Percentiles rank a stretch among this genome's conserved stretches.
phyloP scores from a whole-genome alignment of 2,797 vertebrate genomes.

The Platalea minor region DNA sequence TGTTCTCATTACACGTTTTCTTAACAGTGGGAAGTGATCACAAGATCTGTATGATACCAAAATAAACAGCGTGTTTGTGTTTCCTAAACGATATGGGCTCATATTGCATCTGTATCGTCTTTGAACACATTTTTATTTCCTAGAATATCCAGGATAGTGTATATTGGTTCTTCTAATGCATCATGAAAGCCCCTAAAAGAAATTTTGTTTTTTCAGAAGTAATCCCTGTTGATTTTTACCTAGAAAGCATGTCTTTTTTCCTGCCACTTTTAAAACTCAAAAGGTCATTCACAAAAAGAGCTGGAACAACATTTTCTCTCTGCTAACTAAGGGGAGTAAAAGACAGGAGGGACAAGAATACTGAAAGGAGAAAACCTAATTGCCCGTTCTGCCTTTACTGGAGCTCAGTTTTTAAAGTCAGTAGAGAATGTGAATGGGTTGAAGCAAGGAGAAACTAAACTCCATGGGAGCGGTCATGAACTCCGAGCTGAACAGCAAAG shows the following conservation, averaged over 20 bases:
- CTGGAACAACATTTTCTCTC: background rate
- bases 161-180: background rate
- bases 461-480: background rate
- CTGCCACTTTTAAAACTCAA: background rate
- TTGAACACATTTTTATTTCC: background rate
- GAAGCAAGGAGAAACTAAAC: background rate
- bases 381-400: background rate
- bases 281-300: background rate
- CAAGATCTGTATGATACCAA: background rate
- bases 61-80: background rate
- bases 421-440: background rate
- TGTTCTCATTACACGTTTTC: background rate
- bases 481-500: background rate
- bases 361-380: background rate
- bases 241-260: background rate
- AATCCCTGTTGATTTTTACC: background rate
- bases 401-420: background rate
- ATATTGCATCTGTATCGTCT: background rate
- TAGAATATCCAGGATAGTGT: background rate
- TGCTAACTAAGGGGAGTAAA: background rate
- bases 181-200: background rate
- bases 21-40: background rate
- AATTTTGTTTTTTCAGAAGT: background rate
- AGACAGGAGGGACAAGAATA: background rate
- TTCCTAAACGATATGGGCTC: fast-evolving